phyloP scores from a whole-genome alignment of 2,888 invertebrate genomes.

The Bombylius discolor region DNA sequence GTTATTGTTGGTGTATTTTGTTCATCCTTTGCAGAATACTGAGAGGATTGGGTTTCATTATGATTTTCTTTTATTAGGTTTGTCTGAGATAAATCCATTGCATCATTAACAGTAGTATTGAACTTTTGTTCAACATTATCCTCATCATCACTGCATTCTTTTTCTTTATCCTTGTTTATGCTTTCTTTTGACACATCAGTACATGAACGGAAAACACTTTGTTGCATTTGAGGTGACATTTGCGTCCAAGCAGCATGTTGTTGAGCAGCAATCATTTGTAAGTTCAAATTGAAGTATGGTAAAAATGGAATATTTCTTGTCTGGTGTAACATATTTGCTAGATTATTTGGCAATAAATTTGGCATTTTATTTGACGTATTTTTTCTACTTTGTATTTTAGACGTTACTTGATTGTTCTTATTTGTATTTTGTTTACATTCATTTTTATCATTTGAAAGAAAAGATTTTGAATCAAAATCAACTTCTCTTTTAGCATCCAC shows the following conservation, averaged over 20 bases:
- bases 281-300: slow-evolving; percentile 34
- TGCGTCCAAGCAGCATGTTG: slow-evolving; percentile 34
- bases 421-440: neutral
- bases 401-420: neutral
- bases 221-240: slow-evolving; percentile 25
- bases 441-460: neutral
- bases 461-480: neutral
- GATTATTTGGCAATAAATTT: slow-evolving; percentile 24
- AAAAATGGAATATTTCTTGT: slow-evolving; percentile 31
- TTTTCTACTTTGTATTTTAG: neutral
- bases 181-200: slow-evolving; percentile 6
- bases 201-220: neutral
- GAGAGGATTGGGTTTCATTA: neutral
- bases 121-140: slow-evolving; percentile 19
- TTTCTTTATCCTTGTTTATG: slow-evolving; percentile 13
- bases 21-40: slow-evolving; percentile 1
- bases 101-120: slow-evolving; percentile 19
- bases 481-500: neutral
- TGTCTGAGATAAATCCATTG: slow-evolving; percentile 31
- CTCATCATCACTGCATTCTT: slow-evolving; percentile 15
- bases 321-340: slow-evolving; percentile 28
- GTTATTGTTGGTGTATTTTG: slow-evolving; percentile 24
- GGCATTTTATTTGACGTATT: slow-evolving; percentile 10
- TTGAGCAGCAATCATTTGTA: slow-evolving; percentile 36
- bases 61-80: slow-evolving; percentile 14